These are phyloP conservation scores for Triops cancriformis DNA, from an alignment of 1,140 invertebrate genomes.

Conservation along the genomic window DNA sequence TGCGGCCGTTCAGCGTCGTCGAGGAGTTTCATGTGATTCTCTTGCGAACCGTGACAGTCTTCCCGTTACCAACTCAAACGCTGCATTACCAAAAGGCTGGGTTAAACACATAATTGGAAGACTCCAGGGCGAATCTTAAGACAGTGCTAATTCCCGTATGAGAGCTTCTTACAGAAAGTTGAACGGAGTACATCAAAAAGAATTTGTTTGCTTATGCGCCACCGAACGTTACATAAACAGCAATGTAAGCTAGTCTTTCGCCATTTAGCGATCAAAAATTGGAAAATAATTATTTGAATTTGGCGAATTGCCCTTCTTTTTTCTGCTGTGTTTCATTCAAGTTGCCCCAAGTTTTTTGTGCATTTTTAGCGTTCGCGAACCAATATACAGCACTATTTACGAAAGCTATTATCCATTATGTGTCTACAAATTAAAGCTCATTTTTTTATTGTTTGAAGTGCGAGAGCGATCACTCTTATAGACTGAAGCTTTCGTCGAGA, in stretches of 20 bases:
- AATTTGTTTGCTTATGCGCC: not conserved
- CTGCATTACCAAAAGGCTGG: slow-evolving; percentile 41
- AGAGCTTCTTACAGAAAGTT: not conserved
- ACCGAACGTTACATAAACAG: not conserved
- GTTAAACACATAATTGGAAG: slow-evolving; percentile 45
- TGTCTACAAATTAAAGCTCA: too few species aligned
- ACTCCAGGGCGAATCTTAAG: slow-evolving; percentile 38
- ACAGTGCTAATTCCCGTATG: not conserved
- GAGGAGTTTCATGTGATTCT: slow-evolving; percentile 17
- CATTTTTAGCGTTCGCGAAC: not conserved
- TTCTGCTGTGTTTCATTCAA: not conserved
- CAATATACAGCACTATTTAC: not conserved
- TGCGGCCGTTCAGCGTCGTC: slow-evolving; percentile 28
- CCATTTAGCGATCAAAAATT: not conserved
- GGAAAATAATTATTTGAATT: not conserved
- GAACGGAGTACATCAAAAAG: not conserved
- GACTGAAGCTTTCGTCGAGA: too few species aligned
- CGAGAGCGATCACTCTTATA: too few species aligned
- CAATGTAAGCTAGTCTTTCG: slow-evolving; percentile 13
- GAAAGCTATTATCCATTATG: not conserved
- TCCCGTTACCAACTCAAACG: slow-evolving; percentile 30
- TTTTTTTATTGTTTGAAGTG: too few species aligned
- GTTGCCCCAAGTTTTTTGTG: not conserved
- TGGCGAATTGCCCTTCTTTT: not conserved
- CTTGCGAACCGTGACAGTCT: slow-evolving; percentile 30